Evolutionary conservation across 2,113 vertebrate genomes (phyloP).

Genomic region (Scortum barcoo): DNA sequence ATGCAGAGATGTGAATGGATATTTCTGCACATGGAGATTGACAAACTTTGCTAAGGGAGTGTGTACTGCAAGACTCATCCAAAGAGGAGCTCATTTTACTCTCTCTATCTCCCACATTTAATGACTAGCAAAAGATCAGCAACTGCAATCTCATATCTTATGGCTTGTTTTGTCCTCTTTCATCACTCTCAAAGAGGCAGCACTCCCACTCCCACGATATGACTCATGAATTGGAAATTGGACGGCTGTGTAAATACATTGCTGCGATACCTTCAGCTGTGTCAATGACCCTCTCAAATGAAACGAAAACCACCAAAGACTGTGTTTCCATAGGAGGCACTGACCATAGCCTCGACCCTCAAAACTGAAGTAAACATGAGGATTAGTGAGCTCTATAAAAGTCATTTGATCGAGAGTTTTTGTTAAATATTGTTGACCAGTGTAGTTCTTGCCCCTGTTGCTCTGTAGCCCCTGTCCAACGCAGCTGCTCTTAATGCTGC

Average conservation of each 20-base stretch:
- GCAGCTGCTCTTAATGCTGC: too few species aligned
- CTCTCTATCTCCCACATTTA: background rate
- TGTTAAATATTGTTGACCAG: background rate
- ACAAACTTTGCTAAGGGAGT: background rate
- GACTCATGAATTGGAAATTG: slow-evolving; percentile 49
- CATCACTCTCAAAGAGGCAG: slow-evolving; percentile 24
- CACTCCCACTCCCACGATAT: slow-evolving; percentile 37
- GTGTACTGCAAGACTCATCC: background rate
- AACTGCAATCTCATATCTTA: slow-evolving; percentile 7
- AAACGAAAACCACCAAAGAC: slow-evolving; percentile 14
- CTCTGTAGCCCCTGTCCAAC: background rate
- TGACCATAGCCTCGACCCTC: slow-evolving; percentile 8
- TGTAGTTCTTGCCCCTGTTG: background rate
- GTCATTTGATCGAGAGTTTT: background rate
- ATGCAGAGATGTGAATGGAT: background rate
- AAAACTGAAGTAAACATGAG: slow-evolving; percentile 25
- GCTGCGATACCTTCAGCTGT: slow-evolving; percentile 23
- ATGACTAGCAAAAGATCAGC: slow-evolving; percentile 25
- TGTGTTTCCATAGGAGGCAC: background rate
- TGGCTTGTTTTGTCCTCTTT: slow-evolving; percentile 25
- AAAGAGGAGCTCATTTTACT: background rate
- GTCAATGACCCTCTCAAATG: slow-evolving; percentile 49
- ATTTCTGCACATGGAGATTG: background rate
- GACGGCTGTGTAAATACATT: slow-evolving; percentile 13
- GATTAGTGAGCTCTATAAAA: slow-evolving; percentile 7